Percentiles rank a stretch among this genome's conserved stretches.
phyloP scores from a whole-genome alignment of 2,797 vertebrate species.

The Caiman crocodilus region DNA sequence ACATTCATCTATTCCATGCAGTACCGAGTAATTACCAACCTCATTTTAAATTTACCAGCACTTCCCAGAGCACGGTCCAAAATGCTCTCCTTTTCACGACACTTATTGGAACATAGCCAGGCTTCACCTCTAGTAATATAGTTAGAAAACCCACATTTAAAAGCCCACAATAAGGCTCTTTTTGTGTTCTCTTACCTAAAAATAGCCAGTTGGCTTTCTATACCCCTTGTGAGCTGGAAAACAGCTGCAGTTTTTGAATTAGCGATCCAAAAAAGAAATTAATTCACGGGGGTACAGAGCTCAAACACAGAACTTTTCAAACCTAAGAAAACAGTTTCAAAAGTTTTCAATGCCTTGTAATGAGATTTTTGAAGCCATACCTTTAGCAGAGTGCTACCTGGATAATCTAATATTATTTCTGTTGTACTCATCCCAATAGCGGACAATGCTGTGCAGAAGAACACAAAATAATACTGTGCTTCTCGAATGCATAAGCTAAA shows the following conservation, averaged over 20 bases:
- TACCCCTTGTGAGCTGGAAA: background rate
- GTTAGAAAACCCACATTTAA: background rate
- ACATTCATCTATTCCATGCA: background rate
- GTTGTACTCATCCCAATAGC: rapidly evolving
- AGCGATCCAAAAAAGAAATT: background rate
- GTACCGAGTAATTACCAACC: background rate
- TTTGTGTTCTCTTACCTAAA: background rate
- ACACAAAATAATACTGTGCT: background rate
- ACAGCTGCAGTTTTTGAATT: background rate
- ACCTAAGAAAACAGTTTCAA: background rate
- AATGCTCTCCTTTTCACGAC: background rate
- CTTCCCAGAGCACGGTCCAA: background rate
- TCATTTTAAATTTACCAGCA: background rate
- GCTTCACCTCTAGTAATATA: too few species aligned
- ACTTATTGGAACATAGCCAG: background rate
- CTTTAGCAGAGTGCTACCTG: background rate
- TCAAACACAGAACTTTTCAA: background rate
- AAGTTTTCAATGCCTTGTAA: background rate
- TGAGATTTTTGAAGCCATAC: background rate
- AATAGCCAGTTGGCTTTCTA: background rate
- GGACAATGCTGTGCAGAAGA: background rate
- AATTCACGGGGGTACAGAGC: background rate
- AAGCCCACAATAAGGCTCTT: background rate
- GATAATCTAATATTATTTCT: background rate
- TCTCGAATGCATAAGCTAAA: background rate